These are phyloP conservation scores for Rhinolophus sinicus DNA, from an alignment of 2,113 vertebrate genomes.

Conservation along the genomic window DNA sequence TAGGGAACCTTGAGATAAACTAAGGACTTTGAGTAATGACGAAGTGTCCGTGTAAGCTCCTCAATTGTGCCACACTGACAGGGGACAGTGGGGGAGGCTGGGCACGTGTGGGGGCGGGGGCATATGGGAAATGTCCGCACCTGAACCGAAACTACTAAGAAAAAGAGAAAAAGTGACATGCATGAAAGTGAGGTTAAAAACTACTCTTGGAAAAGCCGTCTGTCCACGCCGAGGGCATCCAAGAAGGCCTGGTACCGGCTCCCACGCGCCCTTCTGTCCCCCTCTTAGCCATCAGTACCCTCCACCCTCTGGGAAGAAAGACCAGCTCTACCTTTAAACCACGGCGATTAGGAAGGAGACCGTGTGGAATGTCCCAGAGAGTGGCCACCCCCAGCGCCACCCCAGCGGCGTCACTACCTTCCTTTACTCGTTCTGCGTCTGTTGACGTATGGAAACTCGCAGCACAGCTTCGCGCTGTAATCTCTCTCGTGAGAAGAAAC, in stretches of 20 bases:
- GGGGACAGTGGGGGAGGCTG: neutral
- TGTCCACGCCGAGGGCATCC: neutral
- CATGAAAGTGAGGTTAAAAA: neutral
- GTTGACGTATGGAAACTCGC: neutral
- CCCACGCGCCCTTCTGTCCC: neutral
- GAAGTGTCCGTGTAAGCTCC: neutral
- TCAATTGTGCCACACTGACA: neutral
- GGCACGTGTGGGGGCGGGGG: too few relatives aligned
- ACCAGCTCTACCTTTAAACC: neutral
- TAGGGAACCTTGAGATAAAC: neutral
- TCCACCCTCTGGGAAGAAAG: neutral
- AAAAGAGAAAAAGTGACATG: neutral
- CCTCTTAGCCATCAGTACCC: neutral
- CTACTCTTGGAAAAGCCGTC: neutral
- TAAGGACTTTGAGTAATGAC: too few relatives aligned
- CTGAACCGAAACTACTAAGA: neutral
- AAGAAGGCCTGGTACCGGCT: too few relatives aligned
- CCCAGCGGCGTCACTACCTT: neutral
- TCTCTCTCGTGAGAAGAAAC: neutral
- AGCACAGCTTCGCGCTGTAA: neutral
- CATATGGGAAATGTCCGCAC: neutral
- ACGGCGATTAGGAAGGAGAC: neutral
- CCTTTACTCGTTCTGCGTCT: neutral
- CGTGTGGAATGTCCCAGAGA: fast-evolving
- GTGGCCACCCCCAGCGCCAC: neutral